These are phyloP conservation scores for Hydriomena furcata DNA, from an alignment of 2,888 invertebrate species.

Conservation along the genomic window DNA sequence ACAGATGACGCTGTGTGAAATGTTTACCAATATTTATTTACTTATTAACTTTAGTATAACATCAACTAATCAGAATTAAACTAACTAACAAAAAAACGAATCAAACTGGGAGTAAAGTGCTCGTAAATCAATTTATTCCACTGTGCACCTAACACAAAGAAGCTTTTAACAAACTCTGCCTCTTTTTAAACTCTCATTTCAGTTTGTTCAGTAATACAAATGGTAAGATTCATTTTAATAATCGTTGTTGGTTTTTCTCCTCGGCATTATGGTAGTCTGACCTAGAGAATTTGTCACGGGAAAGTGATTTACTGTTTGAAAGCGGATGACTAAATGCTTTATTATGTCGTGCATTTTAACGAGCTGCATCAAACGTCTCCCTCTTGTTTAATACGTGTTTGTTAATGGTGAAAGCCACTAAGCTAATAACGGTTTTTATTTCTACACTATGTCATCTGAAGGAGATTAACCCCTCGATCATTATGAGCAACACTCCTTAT, in stretches of 20 bases:
- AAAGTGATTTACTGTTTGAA: conserved; percentile 47
- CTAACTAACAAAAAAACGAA: not conserved
- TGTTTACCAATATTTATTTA: too few relatives aligned
- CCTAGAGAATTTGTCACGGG: conserved; percentile 44
- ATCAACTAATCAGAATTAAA: too few relatives aligned
- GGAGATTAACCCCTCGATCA: conserved; percentile 18
- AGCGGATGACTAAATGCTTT: conserved; percentile 37
- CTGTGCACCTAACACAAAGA: conserved; percentile 9
- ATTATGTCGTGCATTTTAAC: conserved; percentile 25
- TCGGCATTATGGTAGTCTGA: conserved; percentile 34
- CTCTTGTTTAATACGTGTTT: conserved; percentile 1
- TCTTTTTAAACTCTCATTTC: conserved; percentile 23
- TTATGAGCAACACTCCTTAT: conserved; percentile 26
- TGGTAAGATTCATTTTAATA: conserved; percentile 37
- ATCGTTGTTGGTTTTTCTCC: conserved; percentile 40
- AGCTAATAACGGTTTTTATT: not conserved
- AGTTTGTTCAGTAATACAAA: conserved; percentile 35
- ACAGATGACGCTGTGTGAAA: too few relatives aligned
- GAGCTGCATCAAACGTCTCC: conserved; percentile 22
- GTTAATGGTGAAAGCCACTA: not conserved
- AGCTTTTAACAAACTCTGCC: conserved; percentile 21
- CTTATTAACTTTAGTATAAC: too few relatives aligned
- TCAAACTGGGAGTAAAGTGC: not conserved
- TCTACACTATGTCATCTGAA: not conserved
- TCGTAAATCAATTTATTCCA: conserved; percentile 15